Percentiles rank a stretch among this genome's conserved stretches.
phyloP scores from a whole-genome alignment of 2,888 invertebrate species.

The Calameuta filiformis region DNA sequence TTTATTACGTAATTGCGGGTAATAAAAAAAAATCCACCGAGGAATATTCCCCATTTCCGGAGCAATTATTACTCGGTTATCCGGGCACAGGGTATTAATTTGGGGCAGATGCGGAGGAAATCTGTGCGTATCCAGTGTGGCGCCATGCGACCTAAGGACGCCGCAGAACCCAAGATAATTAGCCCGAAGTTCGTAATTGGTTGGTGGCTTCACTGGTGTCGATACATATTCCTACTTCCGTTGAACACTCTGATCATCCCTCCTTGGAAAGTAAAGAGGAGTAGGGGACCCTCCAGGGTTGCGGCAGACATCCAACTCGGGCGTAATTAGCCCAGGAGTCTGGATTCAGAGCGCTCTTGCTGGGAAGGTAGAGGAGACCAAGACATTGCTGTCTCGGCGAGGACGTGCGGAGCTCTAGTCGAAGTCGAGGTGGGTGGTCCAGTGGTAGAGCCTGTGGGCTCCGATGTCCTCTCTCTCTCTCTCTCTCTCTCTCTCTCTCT shows the following conservation, averaged over 20 bases:
- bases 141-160: background rate
- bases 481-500: slow-evolving; percentile 3
- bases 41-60: background rate
- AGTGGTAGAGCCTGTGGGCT: slow-evolving; percentile 39
- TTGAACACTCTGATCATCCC: background rate
- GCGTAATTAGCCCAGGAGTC: slow-evolving; percentile 4
- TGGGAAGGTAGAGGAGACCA: background rate
- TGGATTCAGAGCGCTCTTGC: background rate
- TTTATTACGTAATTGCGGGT: background rate
- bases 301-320: background rate
- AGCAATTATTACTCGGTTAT: background rate
- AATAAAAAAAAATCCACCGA: background rate
- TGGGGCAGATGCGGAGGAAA: background rate
- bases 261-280: background rate
- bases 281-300: background rate
- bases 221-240: background rate
- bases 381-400: slow-evolving; percentile 4
- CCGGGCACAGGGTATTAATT: background rate
- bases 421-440: slow-evolving; percentile 44
- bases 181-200: background rate
- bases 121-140: background rate
- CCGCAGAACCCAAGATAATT: background rate
- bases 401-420: slow-evolving; percentile 28
- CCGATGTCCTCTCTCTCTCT: slow-evolving; percentile 27
- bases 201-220: background rate